Evolutionary conservation across 1,140 invertebrate species (phyloP), one percentile per base, ranked within the genome.

Genomic region (Hyphantria cunea): DNA sequence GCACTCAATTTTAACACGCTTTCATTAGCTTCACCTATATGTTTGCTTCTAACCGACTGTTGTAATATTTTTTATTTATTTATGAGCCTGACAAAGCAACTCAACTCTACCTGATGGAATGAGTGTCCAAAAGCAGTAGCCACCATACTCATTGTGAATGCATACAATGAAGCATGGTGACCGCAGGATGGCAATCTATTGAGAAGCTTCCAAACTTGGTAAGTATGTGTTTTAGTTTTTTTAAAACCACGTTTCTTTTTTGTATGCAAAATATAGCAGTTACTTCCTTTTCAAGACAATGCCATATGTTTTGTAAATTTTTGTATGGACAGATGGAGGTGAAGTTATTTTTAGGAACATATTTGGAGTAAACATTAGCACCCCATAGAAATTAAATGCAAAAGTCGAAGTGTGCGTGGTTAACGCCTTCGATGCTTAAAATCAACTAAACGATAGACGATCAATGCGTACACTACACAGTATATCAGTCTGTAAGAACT

Each of bases 1-100:
- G 56, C 56, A 60, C 56, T 60, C 50, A 49, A n/a, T 60, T 51
- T 50, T 51, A 7, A n/a, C n/a, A n/a, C n/a, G n/a, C n/a, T n/a
- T n/a, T n/a, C n/a, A n/a, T n/a, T n/a, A n/a, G n/a, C n/a, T n/a
- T n/a, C n/a, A n/a, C n/a, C n/a, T n/a, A n/a, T n/a, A n/a, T n/a
- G n/a, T n/a, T n/a, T n/a, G n/a, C n/a, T n/a, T n/a, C n/a, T n/a
- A n/a, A n/a, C n/a, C n/a, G n/a, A n/a, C n/a, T n/a, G n/a, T n/a
- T n/a, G n/a, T n/a, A n/a, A n/a, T n/a, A n/a, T n/a, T n/a, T n/a
- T n/a, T n/a, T n/a, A n/a, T n/a, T n/a, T n/a, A n/a, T n/a, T n/a
- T n/a, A n/a, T n/a, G n/a, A n/a, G n/a, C n/a, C n/a, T n/a, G n/a
- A n/a, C n/a, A n/a, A n/a, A n/a, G n/a, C n/a, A n/a, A n/a, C n/a